A percentile compares a stretch with the other conserved stretches of the same genome.
phyloP scores from a whole-genome alignment of 2,797 vertebrate genomes.

The Enteromius treurensis region DNA sequence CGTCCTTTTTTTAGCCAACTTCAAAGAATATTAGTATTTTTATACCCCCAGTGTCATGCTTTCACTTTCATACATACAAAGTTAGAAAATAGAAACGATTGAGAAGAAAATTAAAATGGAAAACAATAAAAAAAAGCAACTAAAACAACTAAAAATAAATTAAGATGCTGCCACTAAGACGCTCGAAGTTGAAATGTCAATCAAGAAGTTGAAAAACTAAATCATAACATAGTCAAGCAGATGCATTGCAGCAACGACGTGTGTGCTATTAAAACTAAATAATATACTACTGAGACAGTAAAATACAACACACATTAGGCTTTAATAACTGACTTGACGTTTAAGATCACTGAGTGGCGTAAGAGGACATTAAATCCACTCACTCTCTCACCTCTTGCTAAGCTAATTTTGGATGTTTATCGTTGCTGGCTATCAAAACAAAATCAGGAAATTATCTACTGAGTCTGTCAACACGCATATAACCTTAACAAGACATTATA shows the following conservation, averaged over 20 bases:
- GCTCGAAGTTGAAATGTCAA: conserved; percentile 3
- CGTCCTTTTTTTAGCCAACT: not conserved
- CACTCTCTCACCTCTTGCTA: conserved; percentile 27
- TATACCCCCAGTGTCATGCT: not conserved
- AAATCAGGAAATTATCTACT: not conserved
- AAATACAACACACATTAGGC: not conserved
- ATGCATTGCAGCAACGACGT: not conserved
- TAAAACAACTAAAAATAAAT: not conserved
- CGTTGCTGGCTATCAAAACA: not conserved
- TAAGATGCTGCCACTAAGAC: not conserved
- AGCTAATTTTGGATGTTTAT: conserved; percentile 33
- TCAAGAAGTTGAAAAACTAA: conserved; percentile 4
- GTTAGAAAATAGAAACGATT: not conserved
- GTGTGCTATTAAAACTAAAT: not conserved
- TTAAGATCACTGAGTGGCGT: not conserved
- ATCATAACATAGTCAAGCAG: conserved; percentile 13
- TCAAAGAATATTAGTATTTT: too few relatives aligned
- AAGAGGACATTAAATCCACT: conserved; percentile 11
- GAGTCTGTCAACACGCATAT: not conserved
- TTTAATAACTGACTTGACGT: not conserved
- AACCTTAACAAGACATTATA: not conserved
- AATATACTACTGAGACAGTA: not conserved
- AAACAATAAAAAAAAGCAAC: too few relatives aligned
- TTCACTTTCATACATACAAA: not conserved
- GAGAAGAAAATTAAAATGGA: too few relatives aligned